A percentile compares a stretch with the other conserved stretches of the same genome.
Evolutionary conservation across 2,888 invertebrate species (phyloP).

Genomic region (Sericinus montela): DNA sequence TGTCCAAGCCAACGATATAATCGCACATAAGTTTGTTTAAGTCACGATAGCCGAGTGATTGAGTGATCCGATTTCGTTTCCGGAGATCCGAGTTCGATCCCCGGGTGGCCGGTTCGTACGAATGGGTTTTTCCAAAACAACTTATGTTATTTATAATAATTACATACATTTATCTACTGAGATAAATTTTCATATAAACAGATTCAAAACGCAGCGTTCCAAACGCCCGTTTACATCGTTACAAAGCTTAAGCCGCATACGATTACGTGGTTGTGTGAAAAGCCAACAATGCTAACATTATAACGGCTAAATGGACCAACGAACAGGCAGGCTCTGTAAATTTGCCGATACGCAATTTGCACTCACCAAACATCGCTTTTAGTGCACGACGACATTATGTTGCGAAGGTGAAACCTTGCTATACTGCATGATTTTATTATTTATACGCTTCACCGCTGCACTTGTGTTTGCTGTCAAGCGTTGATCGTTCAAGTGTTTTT

Average conservation of each 20-base stretch:
- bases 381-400: slow-evolving; percentile 29
- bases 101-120: too few relatives aligned
- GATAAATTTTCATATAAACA: too few relatives aligned
- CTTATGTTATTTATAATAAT: too few relatives aligned
- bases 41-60: too few relatives aligned
- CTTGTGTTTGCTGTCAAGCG: slow-evolving; percentile 14
- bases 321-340: slow-evolving; percentile 37
- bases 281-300: slow-evolving; percentile 53
- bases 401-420: slow-evolving; percentile 8
- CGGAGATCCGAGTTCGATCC: too few relatives aligned
- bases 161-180: too few relatives aligned
- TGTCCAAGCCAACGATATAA: too few relatives aligned
- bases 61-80: too few relatives aligned
- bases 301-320: slow-evolving; percentile 42
- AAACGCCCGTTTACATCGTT: slow-evolving; percentile 36
- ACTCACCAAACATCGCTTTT: slow-evolving; percentile 38
- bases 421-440: slow-evolving; percentile 10
- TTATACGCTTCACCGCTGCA: slow-evolving; percentile 11
- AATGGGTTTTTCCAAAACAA: too few relatives aligned
- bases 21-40: too few relatives aligned
- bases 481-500: slow-evolving; percentile 15
- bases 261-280: slow-evolving; percentile 57
- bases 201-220: slow-evolving; percentile 19
- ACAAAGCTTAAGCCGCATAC: slow-evolving; percentile 35
- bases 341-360: slow-evolving; percentile 63